Base-by-base conservation (phyloP, 2,113 vertebrate species). In the Potamarius usumacintae region DNA sequence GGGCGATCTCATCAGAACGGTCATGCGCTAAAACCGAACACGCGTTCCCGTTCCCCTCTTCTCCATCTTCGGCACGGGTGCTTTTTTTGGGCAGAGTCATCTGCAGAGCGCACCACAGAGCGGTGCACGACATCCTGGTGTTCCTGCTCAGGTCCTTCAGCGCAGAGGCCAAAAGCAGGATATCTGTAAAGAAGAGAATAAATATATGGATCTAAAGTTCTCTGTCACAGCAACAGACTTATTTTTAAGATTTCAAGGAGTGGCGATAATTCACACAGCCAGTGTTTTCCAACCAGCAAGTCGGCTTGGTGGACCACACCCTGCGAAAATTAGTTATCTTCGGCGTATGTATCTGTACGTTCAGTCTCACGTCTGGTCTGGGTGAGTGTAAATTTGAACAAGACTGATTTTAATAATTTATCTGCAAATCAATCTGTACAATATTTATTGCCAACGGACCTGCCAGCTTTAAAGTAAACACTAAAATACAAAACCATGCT, bases 31-130 rank as follows among this genome's bases (percentile, higher is more conserved):
- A 55, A 78, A 48, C 52, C 17, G 87, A 82, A 58, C 55, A 82
- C 34, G 14, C 7, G 42, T 42, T 83, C 17, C 84, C 62, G 42
- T 42, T 83, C 17, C 84, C 62, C 18, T 79, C 60, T 2, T 30
- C 85, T 18, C 72, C 53, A 18, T 88, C 88, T 10, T 94, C 91
- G 11, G 30, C 86, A 25, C 30, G 89, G 53, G n/a, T 67, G 50
- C 62, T 80, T 18, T 90, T 88, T 88, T 89, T 90, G 0, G 92
- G 94, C 62, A 95, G 83, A 0, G 93, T 93, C 92, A 92, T 92
- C 90, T 96, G 95, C 30, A 95, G 90, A 7, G 94, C 94, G 53
- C 92, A 94, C 94, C 95, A 96, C 86, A 96, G 90, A 53, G 92
- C 92, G 0, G 92, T 94, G 63, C 95, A 89, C 48, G 94, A 92